These are phyloP conservation scores for Podocnemis expansa DNA, from an alignment of 2,113 vertebrate species.

Conservation along the genomic window DNA sequence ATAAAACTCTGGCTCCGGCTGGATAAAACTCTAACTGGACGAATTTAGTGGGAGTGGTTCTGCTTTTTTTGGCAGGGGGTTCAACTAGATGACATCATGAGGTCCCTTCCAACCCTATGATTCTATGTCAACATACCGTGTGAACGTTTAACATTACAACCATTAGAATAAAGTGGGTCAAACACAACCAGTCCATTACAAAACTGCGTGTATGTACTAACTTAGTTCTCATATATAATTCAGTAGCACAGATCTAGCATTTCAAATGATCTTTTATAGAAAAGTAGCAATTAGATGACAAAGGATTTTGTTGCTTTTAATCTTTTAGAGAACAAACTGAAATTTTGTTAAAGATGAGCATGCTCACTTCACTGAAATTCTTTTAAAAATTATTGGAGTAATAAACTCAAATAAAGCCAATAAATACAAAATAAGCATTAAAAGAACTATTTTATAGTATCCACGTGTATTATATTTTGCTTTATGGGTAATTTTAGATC, in stretches of 20 bases:
- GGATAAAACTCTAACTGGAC: too few relatives aligned
- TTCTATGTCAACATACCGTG: neutral
- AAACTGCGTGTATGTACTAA: fast-evolving
- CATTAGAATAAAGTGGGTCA: neutral
- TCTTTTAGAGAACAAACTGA: neutral
- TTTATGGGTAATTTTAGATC: constrained; percentile 47
- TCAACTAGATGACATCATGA: too few relatives aligned
- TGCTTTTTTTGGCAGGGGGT: too few relatives aligned
- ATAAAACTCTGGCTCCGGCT: too few relatives aligned
- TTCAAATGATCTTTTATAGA: neutral
- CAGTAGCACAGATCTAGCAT: neutral
- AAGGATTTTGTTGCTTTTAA: neutral
- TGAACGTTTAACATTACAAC: neutral
- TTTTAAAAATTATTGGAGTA: neutral
- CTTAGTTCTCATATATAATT: neutral
- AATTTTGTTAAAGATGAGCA: neutral
- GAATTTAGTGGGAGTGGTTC: too few relatives aligned
- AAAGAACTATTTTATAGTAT: neutral
- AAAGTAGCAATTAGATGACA: neutral
- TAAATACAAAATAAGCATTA: neutral
- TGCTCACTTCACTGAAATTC: neutral
- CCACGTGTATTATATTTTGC: neutral
- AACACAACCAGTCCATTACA: fast-evolving
- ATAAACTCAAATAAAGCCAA: neutral
- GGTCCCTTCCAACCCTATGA: too few relatives aligned